Evolutionary conservation across 1,140 invertebrate species (phyloP), one percentile per base, ranked within the genome.

Genomic region (Caerostris extrusa): DNA sequence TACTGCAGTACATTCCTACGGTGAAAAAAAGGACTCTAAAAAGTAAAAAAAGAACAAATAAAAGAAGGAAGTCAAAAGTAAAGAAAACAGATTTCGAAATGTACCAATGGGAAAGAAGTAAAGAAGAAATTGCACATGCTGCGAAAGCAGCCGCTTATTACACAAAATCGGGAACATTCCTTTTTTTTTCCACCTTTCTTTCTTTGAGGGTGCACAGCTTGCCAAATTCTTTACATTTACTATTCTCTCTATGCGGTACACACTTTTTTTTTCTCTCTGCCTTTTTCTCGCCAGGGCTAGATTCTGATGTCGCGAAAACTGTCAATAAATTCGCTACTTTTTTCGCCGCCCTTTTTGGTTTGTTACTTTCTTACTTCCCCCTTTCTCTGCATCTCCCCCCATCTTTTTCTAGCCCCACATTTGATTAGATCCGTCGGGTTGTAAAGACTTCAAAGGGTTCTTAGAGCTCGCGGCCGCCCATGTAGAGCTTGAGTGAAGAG

Each of bases 111-210:
- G 12, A 57, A 69, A 67, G 6, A 90, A 55, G 14, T 55, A 90
- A 90, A 77, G 64, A 56, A 77, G 56, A 90, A 90, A 90, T 90
- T 90, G 89, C 89, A 90, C 60, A 57, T 90, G 89, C 81, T 90
- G 89, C 89, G 69, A 90, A 90, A 90, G 71, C 61, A 50, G 89
- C 17, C 69, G 56, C 71, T 90, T 81, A 81, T 90, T 81, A 77
- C 89, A 81, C 19, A 81, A 34, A 81, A 81, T 77, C 67, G 5
- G 34, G 50, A 81, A 69, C 10, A 7, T 81, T 3, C 34, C n/a
- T 34, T 34, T 34, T 34, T 34, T 2, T 34, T 34, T 34, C 34
- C 34, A 1, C 3, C 53, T 56, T n/a, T 57, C 34, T 50, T 17
- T 83, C 81, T 83, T 7, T 57, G 55, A 10, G 89, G 55, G 53